phyloP scores from a whole-genome alignment of 1,140 invertebrate species.

The Maniola jurtina region DNA sequence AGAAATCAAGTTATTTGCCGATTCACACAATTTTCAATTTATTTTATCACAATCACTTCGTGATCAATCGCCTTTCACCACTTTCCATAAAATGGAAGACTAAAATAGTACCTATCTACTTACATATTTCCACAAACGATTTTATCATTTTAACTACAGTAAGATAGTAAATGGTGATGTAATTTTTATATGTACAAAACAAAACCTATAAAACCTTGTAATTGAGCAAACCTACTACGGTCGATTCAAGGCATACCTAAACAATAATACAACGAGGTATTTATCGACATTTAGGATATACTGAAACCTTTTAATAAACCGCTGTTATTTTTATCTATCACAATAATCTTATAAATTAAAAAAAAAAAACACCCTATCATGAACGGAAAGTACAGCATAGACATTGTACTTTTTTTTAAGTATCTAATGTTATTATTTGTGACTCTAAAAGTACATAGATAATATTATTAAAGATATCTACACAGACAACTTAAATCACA shows the following conservation, averaged over 20 bases:
- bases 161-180: background rate
- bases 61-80: background rate
- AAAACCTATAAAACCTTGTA: conserved; percentile 3
- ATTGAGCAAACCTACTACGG: conserved; percentile 3
- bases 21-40: background rate
- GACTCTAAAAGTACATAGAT: background rate
- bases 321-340: background rate
- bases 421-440: background rate
- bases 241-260: background rate
- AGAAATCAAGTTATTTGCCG: conserved; percentile 5
- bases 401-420: background rate
- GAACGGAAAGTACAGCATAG: background rate
- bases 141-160: background rate
- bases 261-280: background rate
- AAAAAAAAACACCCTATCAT: background rate
- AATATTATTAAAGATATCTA: too few species aligned
- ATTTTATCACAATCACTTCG: conserved; percentile 1
- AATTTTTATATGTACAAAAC: conserved; percentile 2
- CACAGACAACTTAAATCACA: too few species aligned
- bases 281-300: background rate
- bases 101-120: background rate
- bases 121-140: background rate
- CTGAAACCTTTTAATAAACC: background rate
- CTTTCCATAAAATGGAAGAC: conserved; percentile 1
- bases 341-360: background rate